Conservation (phyloP, 2,888 invertebrate species). For the Dioctria linearis region DNA sequence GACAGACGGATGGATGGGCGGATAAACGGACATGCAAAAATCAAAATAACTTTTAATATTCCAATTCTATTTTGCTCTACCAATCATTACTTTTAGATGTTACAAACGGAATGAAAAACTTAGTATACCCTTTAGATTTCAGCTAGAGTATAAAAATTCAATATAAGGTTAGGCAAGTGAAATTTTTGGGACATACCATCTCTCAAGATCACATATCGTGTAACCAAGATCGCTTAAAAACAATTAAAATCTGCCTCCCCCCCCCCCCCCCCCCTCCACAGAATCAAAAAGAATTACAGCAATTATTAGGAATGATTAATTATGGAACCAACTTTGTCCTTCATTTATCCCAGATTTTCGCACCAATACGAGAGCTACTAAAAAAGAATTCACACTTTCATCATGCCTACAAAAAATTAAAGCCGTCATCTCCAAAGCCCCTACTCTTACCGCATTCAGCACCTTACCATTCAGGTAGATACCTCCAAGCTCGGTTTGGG, state of each 20-base stretch:
- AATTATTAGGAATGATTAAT: conserved; percentile 2
- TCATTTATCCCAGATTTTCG: not conserved
- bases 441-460: not conserved
- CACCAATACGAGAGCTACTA: conserved; percentile 6
- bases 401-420: conserved; percentile 49
- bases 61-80: too few relatives aligned
- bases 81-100: too few relatives aligned
- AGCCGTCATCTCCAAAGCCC: not conserved
- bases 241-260: not conserved
- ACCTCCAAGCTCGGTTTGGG: conserved; percentile 53
- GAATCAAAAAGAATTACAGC: conserved; percentile 5
- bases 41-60: too few relatives aligned
- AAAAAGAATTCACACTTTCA: conserved; percentile 18
- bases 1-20: too few relatives aligned
- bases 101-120: too few relatives aligned
- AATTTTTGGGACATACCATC: conserved; percentile 61
- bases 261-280: too few relatives aligned
- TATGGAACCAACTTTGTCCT: conserved; percentile 1
- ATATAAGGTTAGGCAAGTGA: conserved; percentile 60
- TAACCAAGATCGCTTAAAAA: conserved; percentile 49
- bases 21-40: too few relatives aligned
- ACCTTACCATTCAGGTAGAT: conserved; percentile 32
- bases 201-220: conserved; percentile 51
- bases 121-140: too few relatives aligned
- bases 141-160: too few relatives aligned